These are phyloP conservation scores for Pomphorhynchus laevis DNA, from an alignment of 1,140 invertebrate species.

Conservation along the genomic window DNA sequence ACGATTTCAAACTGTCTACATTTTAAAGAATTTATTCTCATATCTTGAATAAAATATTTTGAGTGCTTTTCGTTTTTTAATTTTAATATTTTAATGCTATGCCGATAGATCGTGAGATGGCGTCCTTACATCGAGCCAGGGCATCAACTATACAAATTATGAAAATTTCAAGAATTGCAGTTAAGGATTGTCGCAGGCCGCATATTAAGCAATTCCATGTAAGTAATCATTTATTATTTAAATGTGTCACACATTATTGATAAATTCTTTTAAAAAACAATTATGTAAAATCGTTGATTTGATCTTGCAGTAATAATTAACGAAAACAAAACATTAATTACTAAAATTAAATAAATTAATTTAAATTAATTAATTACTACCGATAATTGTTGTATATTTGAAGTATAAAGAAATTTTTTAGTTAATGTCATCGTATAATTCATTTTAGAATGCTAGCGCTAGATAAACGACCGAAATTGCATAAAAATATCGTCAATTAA, in stretches of 20 bases:
- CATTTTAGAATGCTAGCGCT: no score
- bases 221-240: slow-evolving; percentile 11
- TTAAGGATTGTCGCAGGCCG: slow-evolving; percentile 47
- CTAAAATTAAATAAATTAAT: no score
- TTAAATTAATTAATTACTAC: no score
- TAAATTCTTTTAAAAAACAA: not conserved
- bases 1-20: not conserved
- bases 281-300: no score
- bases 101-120: slow-evolving; percentile 90
- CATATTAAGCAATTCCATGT: slow-evolving; percentile 88
- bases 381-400: no score
- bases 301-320: no score
- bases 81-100: no score
- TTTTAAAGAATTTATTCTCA: not conserved
- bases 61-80: slow-evolving; percentile 12
- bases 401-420: no score
- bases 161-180: slow-evolving; percentile 54
- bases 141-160: slow-evolving; percentile 93
- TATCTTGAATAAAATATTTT: slow-evolving; percentile 8
- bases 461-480: no score
- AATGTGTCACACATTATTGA: not conserved
- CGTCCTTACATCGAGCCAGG: slow-evolving; percentile 70
- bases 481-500: no score
- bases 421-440: no score
- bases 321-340: no score